These are phyloP conservation scores for Rhinatrema bivittatum DNA, from an alignment of 2,797 vertebrate genomes.

Conservation along the genomic window DNA sequence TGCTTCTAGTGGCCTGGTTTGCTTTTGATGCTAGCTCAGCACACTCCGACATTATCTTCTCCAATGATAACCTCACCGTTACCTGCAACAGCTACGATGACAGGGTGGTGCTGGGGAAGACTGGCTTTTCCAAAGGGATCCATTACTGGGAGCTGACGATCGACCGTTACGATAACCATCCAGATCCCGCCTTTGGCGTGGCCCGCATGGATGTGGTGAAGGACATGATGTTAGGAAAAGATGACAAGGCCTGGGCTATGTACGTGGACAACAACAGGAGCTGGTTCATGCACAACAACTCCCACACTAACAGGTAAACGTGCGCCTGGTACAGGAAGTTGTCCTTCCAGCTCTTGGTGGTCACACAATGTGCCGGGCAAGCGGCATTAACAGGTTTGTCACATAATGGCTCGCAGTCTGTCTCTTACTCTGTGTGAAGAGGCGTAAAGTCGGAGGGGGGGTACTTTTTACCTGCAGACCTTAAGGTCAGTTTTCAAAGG, in stretches of 20 bases:
- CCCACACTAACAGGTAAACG: conserved; percentile 89
- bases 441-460: too few relatives aligned
- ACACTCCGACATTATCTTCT: conserved; percentile 92
- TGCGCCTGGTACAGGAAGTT: too few relatives aligned
- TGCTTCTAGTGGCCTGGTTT: conserved; percentile 88
- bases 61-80: conserved; percentile 96
- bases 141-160: conserved; percentile 96
- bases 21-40: conserved; percentile 84
- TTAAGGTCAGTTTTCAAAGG: too few relatives aligned
- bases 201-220: conserved; percentile 86
- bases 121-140: conserved; percentile 87
- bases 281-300: conserved; percentile 99
- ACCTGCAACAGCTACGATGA: conserved; percentile 97
- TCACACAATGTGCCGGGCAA: too few relatives aligned
- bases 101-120: conserved; percentile 86
- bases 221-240: conserved; percentile 95
- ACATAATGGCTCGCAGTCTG: too few relatives aligned
- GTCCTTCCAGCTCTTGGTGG: too few relatives aligned
- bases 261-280: conserved; percentile 97
- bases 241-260: conserved; percentile 98
- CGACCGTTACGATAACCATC: conserved; percentile 96
- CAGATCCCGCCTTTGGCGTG: conserved; percentile 89
- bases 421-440: too few relatives aligned
- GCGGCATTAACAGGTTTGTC: too few relatives aligned
- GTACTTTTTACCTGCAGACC: too few relatives aligned